A percentile compares a stretch with the other conserved stretches of the same genome.
phyloP scores from a whole-genome alignment of 2,797 vertebrate species.

The Gila robusta region DNA sequence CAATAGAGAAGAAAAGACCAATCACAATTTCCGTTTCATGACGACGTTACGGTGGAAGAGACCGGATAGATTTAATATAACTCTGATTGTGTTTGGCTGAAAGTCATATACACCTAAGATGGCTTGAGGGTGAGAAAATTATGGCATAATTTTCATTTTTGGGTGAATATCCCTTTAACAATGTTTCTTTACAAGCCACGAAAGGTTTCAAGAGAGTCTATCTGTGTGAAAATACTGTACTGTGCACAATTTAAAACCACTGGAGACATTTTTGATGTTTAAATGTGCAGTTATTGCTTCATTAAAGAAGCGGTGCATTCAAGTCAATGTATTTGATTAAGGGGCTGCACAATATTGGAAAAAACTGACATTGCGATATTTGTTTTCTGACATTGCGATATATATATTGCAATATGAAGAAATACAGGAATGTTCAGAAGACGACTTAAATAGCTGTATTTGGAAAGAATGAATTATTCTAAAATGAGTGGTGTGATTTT shows the following conservation, averaged over 20 bases:
- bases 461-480: not conserved
- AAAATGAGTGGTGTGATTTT: not conserved
- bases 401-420: not conserved
- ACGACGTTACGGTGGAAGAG: too few species aligned
- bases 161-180: too few species aligned
- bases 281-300: not conserved
- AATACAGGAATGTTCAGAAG: not conserved
- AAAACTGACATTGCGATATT: not conserved
- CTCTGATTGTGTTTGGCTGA: too few species aligned
- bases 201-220: not conserved
- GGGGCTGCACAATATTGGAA: not conserved
- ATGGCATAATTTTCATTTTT: too few species aligned
- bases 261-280: not conserved
- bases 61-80: too few species aligned
- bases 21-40: not conserved
- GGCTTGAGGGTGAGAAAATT: too few species aligned
- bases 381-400: not conserved
- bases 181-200: not conserved
- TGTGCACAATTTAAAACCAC: not conserved
- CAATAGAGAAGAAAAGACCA: not conserved
- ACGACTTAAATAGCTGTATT: not conserved
- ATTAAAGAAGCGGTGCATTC: not conserved
- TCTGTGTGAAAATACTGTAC: not conserved
- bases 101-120: too few species aligned
- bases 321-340: not conserved